phyloP scores from a whole-genome alignment of 2,888 invertebrate genomes.

The Trachelus iudaicus region DNA sequence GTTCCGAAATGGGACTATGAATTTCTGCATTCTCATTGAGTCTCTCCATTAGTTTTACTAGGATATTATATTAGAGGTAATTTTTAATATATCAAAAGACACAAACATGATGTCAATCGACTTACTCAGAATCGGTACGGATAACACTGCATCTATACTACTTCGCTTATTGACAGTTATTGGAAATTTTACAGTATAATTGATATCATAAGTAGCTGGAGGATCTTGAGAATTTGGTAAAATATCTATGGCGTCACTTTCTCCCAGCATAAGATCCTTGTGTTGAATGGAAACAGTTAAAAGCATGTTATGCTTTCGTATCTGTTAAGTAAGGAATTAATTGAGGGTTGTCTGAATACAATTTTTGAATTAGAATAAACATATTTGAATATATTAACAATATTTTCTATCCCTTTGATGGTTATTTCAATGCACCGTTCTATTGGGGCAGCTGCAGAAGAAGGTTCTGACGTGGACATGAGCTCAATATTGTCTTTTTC shows the following conservation, averaged over 20 bases:
- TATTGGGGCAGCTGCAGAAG: background rate
- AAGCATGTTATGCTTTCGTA: slow-evolving; percentile 23
- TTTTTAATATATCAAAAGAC: slow-evolving; percentile 11
- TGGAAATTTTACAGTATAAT: slow-evolving; percentile 33
- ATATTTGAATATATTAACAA: slow-evolving; percentile 36
- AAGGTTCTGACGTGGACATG: background rate
- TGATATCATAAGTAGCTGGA: slow-evolving; percentile 23
- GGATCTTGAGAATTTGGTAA: slow-evolving; percentile 30
- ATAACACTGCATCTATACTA: slow-evolving; percentile 34
- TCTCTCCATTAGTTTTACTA: background rate
- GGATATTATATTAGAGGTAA: background rate
- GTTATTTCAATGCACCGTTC: slow-evolving; percentile 33
- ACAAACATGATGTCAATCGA: background rate
- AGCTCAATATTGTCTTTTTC: background rate
- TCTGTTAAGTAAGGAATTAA: background rate
- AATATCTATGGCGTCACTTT: slow-evolving; percentile 35
- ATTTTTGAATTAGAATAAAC: background rate
- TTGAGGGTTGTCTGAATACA: background rate
- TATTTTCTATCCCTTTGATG: slow-evolving; percentile 45
- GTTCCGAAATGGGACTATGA: background rate
- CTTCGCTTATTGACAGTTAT: slow-evolving; percentile 22
- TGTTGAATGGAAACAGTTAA: slow-evolving; percentile 41
- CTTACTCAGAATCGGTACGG: slow-evolving; percentile 47
- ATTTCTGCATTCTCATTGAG: background rate
- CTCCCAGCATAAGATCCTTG: slow-evolving; percentile 36